phyloP scores from a whole-genome alignment of 2,113 vertebrate species.

The Sander lucioperca region DNA sequence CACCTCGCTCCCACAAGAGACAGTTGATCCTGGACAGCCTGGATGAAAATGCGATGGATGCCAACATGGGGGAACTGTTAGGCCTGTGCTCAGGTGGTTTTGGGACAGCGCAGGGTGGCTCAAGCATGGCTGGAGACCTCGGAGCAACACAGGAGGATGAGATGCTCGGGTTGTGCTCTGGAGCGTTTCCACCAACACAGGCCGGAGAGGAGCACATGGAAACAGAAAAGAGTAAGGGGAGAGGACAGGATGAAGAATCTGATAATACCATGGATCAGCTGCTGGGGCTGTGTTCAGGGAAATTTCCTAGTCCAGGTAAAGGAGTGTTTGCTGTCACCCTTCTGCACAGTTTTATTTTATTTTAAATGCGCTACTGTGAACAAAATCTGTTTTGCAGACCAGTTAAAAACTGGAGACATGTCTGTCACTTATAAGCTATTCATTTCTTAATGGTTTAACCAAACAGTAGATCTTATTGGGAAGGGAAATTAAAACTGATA shows the following conservation, averaged over 20 bases:
- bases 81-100: conserved; percentile 93
- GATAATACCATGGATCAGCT: conserved; percentile 88
- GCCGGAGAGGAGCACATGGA: conserved; percentile 11
- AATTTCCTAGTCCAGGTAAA: conserved; percentile 87
- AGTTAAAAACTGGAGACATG: too few species aligned
- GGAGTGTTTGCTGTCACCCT: neutral
- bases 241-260: conserved; percentile 22
- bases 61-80: conserved; percentile 95
- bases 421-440: too few species aligned
- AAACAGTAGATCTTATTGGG: neutral
- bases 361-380: too few species aligned
- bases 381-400: neutral
- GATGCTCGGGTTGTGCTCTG: conserved; percentile 84
- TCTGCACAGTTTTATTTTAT: neutral
- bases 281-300: conserved; percentile 92
- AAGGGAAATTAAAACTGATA: neutral
- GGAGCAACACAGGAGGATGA: conserved; percentile 82
- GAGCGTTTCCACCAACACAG: conserved; percentile 74
- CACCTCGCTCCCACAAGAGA: conserved; percentile 84
- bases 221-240: neutral
- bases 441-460: too few species aligned
- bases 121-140: neutral
- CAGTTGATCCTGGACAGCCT: conserved; percentile 90
- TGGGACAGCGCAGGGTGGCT: conserved; percentile 35
- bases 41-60: conserved; percentile 99